A percentile compares a stretch with the other conserved stretches of the same genome.
Evolutionary conservation across 1,140 invertebrate genomes (phyloP).

Genomic region (Vanessa tameamea): DNA sequence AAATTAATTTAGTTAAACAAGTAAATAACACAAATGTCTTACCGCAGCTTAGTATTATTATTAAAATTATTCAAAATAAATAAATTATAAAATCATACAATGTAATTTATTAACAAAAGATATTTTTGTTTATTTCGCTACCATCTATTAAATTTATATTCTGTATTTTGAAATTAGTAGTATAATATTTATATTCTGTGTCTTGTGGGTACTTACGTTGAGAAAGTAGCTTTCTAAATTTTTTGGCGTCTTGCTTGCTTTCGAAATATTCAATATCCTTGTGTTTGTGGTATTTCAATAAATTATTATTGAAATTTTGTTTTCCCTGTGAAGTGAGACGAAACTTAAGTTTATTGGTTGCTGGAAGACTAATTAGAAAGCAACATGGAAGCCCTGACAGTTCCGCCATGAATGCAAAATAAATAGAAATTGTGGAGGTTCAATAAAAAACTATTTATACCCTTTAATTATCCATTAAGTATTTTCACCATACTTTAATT

Average conservation of each 20-base stretch:
- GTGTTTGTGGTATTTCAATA: conserved; percentile 17
- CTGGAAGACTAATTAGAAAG: conserved; percentile 70
- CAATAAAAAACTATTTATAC: conserved; percentile 27
- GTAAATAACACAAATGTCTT: no score
- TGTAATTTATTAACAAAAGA: background rate
- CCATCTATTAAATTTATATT: background rate
- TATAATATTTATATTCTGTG: conserved; percentile 27
- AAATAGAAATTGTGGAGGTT: conserved; percentile 79
- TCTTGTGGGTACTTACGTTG: conserved; percentile 48
- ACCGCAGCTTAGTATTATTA: no score
- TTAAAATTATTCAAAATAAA: no score
- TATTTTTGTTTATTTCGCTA: background rate
- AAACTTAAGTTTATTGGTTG: conserved; percentile 26
- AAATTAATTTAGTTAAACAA: no score
- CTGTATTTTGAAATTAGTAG: background rate
- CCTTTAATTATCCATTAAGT: background rate
- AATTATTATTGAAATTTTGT: conserved; percentile 11
- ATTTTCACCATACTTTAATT: background rate
- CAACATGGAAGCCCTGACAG: conserved; percentile 81
- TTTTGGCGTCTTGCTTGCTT: conserved; percentile 52
- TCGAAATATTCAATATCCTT: conserved; percentile 39
- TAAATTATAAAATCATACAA: no score
- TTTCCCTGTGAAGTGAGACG: conserved; percentile 14
- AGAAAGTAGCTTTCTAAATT: conserved; percentile 77
- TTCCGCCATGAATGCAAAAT: conserved; percentile 82